phyloP scores from a whole-genome alignment of 2,888 invertebrate species.

The Scelioninae gen. 1 region DNA sequence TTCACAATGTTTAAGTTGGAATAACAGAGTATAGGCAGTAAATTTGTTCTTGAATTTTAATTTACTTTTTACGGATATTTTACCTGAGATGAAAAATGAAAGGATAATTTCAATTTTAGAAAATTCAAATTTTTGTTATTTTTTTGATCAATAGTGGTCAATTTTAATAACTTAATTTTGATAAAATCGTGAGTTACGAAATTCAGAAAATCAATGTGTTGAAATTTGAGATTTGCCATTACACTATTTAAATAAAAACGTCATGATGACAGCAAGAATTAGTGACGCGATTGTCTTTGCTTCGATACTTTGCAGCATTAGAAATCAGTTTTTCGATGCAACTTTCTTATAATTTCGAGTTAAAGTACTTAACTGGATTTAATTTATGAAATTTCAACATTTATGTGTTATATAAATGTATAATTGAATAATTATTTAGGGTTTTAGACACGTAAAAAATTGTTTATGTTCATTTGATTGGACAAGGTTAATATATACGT shows the following conservation, averaged over 20 bases:
- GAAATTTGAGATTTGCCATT: constrained; percentile 30
- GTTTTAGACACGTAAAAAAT: background rate
- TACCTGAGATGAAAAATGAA: no score
- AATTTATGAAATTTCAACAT: constrained; percentile 1
- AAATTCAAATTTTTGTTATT: no score
- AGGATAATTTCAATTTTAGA: no score
- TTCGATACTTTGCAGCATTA: constrained; percentile 31
- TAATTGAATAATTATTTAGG: background rate
- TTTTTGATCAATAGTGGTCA: background rate
- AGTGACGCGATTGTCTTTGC: constrained; percentile 39
- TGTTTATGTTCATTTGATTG: background rate
- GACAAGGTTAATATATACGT: background rate
- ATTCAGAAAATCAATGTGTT: constrained; percentile 16
- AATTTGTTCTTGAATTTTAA: no score
- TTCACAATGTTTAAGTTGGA: background rate
- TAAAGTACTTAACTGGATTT: constrained; percentile 1
- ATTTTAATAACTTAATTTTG: background rate
- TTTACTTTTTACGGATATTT: no score
- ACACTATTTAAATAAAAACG: constrained; percentile 19
- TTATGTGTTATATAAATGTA: background rate
- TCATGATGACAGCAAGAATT: constrained; percentile 42
- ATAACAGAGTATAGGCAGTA: no score
- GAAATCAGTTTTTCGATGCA: constrained; percentile 38
- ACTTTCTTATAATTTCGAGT: constrained; percentile 31
- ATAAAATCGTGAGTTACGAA: background rate